phyloP scores from a whole-genome alignment of 2,113 vertebrate species.

The Pseudorhombus dupliciocellatus region DNA sequence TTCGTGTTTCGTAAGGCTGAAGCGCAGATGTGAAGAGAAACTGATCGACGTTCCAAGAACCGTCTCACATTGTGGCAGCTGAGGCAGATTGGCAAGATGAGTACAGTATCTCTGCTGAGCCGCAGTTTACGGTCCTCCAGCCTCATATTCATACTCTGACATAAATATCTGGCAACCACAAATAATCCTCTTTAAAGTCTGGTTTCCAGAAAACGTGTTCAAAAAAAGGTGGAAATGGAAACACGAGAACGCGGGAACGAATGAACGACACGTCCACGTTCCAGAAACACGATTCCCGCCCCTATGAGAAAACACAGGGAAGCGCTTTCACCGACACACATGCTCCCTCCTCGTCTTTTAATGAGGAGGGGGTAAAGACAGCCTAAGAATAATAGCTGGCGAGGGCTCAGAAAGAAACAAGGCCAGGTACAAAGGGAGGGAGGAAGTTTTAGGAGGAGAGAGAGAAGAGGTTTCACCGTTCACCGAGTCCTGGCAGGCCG shows the following conservation, averaged over 20 bases:
- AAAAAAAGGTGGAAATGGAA: conserved; percentile 36
- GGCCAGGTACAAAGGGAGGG: conserved; percentile 20
- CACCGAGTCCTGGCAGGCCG: conserved; percentile 37
- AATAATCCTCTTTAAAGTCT: conserved; percentile 49
- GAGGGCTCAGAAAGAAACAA: conserved; percentile 23
- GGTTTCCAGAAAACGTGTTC: conserved; percentile 62
- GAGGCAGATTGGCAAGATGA: conserved; percentile 41
- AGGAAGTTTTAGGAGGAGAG: conserved; percentile 20
- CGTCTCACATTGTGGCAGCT: conserved; percentile 25
- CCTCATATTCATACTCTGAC: conserved; percentile 28
- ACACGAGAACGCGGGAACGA: conserved; percentile 1
- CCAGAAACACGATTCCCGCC: not conserved
- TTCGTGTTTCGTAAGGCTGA: no score
- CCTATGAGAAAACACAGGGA: not conserved
- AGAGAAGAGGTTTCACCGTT: conserved; percentile 20
- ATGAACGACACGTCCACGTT: conserved; percentile 21
- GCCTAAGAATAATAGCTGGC: conserved; percentile 18
- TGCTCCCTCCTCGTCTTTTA: not conserved
- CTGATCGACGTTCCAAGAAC: conserved; percentile 19
- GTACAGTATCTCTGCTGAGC: conserved; percentile 37
- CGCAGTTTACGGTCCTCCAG: conserved; percentile 12
- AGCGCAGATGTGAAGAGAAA: conserved; percentile 8
- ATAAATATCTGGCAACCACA: conserved; percentile 53
- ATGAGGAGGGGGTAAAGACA: not conserved
- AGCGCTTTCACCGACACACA: not conserved